Evolutionary conservation across 2,113 vertebrate species (phyloP).

Genomic region (Lophotis ruficrista): DNA sequence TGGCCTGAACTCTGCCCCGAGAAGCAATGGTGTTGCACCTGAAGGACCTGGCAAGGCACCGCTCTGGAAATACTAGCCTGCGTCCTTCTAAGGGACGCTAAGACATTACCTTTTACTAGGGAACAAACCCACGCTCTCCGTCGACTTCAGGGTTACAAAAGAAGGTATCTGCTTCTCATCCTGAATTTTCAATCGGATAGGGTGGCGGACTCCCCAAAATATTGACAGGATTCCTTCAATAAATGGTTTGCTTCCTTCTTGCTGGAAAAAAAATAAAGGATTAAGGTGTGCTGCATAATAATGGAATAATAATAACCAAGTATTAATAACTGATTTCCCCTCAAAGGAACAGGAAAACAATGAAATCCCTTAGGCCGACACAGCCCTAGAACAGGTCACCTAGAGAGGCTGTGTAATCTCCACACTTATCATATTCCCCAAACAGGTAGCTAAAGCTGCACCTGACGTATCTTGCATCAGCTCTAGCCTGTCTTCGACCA

Average conservation of each 20-base stretch:
- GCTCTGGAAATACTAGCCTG: too few relatives aligned
- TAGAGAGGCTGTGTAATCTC: background rate
- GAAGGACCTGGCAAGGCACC: too few relatives aligned
- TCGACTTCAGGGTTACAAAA: conserved; percentile 62
- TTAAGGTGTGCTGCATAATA: background rate
- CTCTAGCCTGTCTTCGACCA: background rate
- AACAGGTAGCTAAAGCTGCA: background rate
- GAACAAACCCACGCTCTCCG: conserved; percentile 69
- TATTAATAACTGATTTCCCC: background rate
- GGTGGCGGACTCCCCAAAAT: conserved; percentile 88
- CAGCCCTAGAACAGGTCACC: background rate
- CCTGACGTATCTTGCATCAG: background rate
- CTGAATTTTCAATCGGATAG: conserved; percentile 91
- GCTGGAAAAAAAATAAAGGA: background rate
- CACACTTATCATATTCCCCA: background rate
- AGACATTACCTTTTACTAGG: conserved; percentile 78
- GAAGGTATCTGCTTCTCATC: conserved; percentile 84
- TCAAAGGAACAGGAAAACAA: background rate
- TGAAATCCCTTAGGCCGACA: accelerated
- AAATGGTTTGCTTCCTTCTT: conserved; percentile 72
- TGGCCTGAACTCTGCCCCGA: too few relatives aligned
- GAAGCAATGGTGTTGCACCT: background rate
- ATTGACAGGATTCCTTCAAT: conserved; percentile 88
- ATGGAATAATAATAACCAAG: background rate
- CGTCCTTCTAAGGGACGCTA: background rate